These are phyloP conservation scores for Oegoconia quadripuncta DNA, from an alignment of 2,888 invertebrate genomes.

Conservation along the genomic window DNA sequence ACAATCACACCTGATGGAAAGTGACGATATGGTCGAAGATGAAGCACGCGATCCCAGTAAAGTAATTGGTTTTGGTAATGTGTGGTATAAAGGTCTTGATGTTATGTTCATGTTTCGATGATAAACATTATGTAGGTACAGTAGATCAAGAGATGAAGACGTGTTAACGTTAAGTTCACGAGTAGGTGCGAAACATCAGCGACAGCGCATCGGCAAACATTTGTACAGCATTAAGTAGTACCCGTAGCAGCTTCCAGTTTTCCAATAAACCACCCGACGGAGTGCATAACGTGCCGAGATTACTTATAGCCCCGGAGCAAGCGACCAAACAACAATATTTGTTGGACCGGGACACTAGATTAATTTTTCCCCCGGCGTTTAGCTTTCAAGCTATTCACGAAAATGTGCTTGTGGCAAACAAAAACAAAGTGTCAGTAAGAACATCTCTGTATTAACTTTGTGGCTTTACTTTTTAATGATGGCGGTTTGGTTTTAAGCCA, in stretches of 20 bases:
- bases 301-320: slow-evolving; percentile 62
- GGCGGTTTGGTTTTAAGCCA: too few relatives aligned
- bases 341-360: slow-evolving; percentile 64
- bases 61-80: too few relatives aligned
- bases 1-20: too few relatives aligned
- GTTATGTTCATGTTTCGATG: too few relatives aligned
- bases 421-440: slow-evolving; percentile 2
- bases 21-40: too few relatives aligned
- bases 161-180: too few relatives aligned
- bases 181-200: slow-evolving; percentile 19
- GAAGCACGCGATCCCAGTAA: too few relatives aligned
- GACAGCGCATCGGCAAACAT: slow-evolving; percentile 30
- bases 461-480: too few relatives aligned
- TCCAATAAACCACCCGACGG: slow-evolving; percentile 63
- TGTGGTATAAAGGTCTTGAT: too few relatives aligned
- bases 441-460: neutral
- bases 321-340: slow-evolving; percentile 72
- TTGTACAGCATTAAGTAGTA: slow-evolving; percentile 25
- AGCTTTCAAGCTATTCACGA: slow-evolving; percentile 37
- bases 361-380: slow-evolving; percentile 68
- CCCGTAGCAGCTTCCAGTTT: slow-evolving; percentile 46
- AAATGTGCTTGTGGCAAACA: slow-evolving; percentile 26
- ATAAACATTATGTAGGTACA: too few relatives aligned
- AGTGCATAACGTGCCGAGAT: slow-evolving; percentile 71
- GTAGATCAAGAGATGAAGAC: too few relatives aligned